A percentile compares a stretch with the other conserved stretches of the same genome.
phyloP scores from a whole-genome alignment of 2,797 vertebrate species.

The Prunella strophiata region DNA sequence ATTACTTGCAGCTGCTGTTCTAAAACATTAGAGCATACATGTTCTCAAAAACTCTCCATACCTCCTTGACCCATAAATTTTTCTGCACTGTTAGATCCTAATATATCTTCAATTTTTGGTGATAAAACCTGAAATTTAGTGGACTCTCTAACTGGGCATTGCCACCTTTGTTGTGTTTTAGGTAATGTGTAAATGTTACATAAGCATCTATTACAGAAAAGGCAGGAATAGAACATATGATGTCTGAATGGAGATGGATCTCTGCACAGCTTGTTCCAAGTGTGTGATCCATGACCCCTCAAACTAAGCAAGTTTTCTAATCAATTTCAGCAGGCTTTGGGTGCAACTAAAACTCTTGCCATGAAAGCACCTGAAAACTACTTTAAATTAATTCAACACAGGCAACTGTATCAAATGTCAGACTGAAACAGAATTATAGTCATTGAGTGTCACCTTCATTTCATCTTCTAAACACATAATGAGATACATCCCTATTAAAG shows the following conservation, averaged over 20 bases:
- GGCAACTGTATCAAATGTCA: neutral
- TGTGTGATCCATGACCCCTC: fast-evolving
- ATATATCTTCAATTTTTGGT: neutral
- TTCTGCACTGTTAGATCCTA: neutral
- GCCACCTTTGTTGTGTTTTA: neutral
- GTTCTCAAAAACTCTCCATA: neutral
- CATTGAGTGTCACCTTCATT: neutral
- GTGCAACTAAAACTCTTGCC: neutral
- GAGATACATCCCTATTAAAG: neutral
- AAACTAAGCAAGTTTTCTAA: neutral
- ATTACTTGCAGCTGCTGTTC: neutral
- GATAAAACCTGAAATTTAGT: neutral
- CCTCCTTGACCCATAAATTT: neutral
- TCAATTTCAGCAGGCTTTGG: neutral
- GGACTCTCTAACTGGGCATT: neutral
- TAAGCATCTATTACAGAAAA: neutral
- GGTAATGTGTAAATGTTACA: neutral
- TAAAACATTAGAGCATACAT: neutral
- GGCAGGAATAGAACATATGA: neutral
- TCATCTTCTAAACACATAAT: neutral
- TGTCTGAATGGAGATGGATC: neutral
- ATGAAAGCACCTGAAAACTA: neutral
- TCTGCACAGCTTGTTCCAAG: neutral
- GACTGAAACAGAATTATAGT: neutral
- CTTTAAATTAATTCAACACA: neutral